phyloP scores from a whole-genome alignment of 2,797 vertebrate genomes.

The Sternotherus odoratus region DNA sequence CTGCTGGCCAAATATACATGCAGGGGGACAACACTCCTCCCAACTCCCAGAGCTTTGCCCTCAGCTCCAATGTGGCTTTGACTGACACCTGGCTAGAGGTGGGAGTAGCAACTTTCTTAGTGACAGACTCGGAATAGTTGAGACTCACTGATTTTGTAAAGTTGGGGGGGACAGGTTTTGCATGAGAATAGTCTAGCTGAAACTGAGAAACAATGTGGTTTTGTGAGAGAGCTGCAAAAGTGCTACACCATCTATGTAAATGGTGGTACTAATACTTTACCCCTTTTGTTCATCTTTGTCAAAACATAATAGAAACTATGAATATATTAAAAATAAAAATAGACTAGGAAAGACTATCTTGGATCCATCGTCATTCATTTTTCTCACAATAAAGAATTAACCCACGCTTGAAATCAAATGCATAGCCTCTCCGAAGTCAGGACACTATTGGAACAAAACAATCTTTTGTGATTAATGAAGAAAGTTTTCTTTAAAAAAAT shows the following conservation, averaged over 20 bases:
- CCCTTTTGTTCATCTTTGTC: not conserved
- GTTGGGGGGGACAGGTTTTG: not conserved
- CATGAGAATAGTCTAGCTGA: not conserved
- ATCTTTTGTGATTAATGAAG: not conserved
- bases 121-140: not conserved
- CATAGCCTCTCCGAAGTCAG: not conserved
- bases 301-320: not conserved
- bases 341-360: not conserved
- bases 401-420: not conserved
- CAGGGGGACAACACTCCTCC: not conserved
- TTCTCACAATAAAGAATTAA: not conserved
- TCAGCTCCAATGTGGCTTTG: not conserved
- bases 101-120: not conserved
- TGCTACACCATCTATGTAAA: not conserved
- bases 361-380: not conserved
- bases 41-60: not conserved
- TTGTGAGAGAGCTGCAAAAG: slow-evolving; percentile 4
- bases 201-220: not conserved
- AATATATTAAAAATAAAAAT: not conserved
- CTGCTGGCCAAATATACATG: too few relatives aligned
- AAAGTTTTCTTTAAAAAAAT: not conserved
- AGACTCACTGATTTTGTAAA: not conserved
- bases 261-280: not conserved
- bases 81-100: not conserved
- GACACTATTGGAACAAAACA: not conserved